These are phyloP conservation scores for Leptestheria dahalacensis DNA, from an alignment of 1,140 invertebrate genomes.

Conservation along the genomic window DNA sequence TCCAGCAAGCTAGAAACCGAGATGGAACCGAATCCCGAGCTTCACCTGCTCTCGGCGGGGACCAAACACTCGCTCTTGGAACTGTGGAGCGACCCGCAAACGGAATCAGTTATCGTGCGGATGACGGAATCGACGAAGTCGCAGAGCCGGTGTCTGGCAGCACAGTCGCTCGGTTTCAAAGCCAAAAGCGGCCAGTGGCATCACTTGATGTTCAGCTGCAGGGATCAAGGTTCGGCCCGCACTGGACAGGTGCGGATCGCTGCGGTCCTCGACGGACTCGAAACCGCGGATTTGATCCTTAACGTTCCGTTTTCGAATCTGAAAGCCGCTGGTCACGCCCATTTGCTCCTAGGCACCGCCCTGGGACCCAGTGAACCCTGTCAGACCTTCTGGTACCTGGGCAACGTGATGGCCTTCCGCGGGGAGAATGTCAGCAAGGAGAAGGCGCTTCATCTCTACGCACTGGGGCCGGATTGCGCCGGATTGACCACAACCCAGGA, in stretches of 20 bases:
- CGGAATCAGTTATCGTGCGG: constrained; percentile 24
- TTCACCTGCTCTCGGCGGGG: constrained; percentile 39
- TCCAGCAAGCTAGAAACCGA: not conserved
- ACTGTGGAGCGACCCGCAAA: constrained; percentile 34
- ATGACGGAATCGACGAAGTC: constrained; percentile 34
- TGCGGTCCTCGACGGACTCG: constrained; percentile 36
- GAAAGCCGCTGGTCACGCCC: constrained; percentile 32
- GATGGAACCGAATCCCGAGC: constrained; percentile 10
- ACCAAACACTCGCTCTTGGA: constrained; percentile 37
- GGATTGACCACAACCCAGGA: constrained; percentile 35
- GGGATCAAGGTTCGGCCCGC: constrained; percentile 4
- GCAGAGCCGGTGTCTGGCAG: constrained; percentile 32
- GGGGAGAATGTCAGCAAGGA: constrained; percentile 34
- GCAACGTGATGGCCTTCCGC: constrained; percentile 36
- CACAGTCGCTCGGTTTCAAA: constrained; percentile 33
- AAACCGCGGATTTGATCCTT: constrained; percentile 31
- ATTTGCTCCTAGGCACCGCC: constrained; percentile 34
- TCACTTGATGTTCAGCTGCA: constrained; percentile 36
- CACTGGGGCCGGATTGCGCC: constrained; percentile 36
- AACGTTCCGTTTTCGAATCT: constrained; percentile 34
- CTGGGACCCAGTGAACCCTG: not conserved
- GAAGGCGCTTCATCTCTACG: constrained; percentile 31
- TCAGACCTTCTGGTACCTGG: constrained; percentile 30
- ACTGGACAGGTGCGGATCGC: constrained; percentile 29
- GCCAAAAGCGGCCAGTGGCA: constrained; percentile 38